These are phyloP conservation scores for Amaurobius ferox DNA, from an alignment of 2,888 invertebrate species.

Conservation along the genomic window DNA sequence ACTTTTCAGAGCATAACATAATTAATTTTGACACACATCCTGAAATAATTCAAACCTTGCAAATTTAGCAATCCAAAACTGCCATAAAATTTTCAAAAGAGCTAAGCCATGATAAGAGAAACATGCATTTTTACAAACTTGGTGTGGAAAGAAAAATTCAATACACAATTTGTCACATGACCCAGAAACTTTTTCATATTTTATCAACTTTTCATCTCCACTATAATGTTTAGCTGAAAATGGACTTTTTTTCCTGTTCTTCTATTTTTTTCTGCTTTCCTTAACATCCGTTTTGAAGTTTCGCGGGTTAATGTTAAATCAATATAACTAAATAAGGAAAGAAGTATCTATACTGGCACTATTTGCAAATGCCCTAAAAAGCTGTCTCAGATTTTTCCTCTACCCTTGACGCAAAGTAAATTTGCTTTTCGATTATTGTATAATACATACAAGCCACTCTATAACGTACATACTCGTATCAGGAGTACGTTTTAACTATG, in stretches of 20 bases:
- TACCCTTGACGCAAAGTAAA: slow-evolving; percentile 8
- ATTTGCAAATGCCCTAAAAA: slow-evolving; percentile 44
- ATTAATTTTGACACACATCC: too few species aligned
- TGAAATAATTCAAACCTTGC: too few species aligned
- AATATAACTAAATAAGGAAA: slow-evolving; percentile 26
- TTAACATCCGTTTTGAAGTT: slow-evolving; percentile 30
- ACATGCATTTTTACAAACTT: slow-evolving; percentile 19
- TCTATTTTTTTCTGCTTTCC: slow-evolving; percentile 26
- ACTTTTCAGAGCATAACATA: too few species aligned
- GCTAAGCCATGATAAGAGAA: neutral
- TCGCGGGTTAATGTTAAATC: slow-evolving; percentile 59
- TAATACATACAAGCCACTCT: neutral
- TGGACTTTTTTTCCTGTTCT: slow-evolving; percentile 38
- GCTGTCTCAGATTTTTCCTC: slow-evolving; percentile 28
- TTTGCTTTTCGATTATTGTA: slow-evolving; percentile 37
- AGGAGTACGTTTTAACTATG: too few species aligned
- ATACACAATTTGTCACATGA: slow-evolving; percentile 22
- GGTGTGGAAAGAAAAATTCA: slow-evolving; percentile 33
- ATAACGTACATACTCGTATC: too few species aligned
- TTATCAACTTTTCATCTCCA: slow-evolving; percentile 47
- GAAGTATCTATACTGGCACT: slow-evolving; percentile 28
- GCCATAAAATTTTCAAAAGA: too few species aligned
- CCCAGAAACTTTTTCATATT: slow-evolving; percentile 23
- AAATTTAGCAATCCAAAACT: too few species aligned
- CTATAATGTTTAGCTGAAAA: slow-evolving; percentile 36